A percentile compares a stretch with the other conserved stretches of the same genome.
Conservation (phyloP, 2,797 vertebrate genomes). For the Acropternis orthonyx region DNA sequence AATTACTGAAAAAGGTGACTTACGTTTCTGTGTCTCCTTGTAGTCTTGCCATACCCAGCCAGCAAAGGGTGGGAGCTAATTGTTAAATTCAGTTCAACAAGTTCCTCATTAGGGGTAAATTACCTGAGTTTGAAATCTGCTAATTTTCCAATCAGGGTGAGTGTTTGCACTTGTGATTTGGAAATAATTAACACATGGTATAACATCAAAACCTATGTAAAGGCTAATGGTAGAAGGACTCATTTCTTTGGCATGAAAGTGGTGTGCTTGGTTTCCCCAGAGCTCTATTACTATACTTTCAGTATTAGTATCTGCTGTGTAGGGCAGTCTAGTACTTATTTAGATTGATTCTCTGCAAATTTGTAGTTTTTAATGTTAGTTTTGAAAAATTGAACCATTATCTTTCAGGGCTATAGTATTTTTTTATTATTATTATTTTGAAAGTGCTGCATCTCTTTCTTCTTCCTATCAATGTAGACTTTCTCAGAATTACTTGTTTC, state of each 20-base stretch:
- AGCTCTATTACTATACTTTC: background rate
- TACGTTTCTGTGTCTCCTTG: background rate
- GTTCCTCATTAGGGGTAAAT: slow-evolving; percentile 82
- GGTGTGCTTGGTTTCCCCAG: background rate
- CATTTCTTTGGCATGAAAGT: slow-evolving; percentile 34
- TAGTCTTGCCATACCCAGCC: slow-evolving; percentile 37
- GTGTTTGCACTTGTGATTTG: slow-evolving; percentile 83
- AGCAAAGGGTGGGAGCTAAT: slow-evolving; percentile 79
- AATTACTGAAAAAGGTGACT: background rate
- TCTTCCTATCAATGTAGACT: background rate
- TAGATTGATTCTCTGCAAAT: background rate
- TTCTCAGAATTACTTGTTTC: background rate
- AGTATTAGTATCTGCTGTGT: background rate
- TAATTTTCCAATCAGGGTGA: slow-evolving; percentile 84
- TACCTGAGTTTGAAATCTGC: slow-evolving; percentile 81
- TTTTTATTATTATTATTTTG: background rate
- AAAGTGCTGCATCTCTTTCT: background rate
- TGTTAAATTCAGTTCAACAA: slow-evolving; percentile 84
- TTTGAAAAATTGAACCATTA: background rate
- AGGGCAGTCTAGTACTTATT: background rate
- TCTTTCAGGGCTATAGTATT: background rate
- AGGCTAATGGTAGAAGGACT: slow-evolving; percentile 71
- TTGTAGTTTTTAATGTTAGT: background rate
- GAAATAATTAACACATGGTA: slow-evolving; percentile 81
- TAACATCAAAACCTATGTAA: slow-evolving; percentile 74